phyloP scores from a whole-genome alignment of 2,797 vertebrate genomes.

The Pelochelys cantorii region DNA sequence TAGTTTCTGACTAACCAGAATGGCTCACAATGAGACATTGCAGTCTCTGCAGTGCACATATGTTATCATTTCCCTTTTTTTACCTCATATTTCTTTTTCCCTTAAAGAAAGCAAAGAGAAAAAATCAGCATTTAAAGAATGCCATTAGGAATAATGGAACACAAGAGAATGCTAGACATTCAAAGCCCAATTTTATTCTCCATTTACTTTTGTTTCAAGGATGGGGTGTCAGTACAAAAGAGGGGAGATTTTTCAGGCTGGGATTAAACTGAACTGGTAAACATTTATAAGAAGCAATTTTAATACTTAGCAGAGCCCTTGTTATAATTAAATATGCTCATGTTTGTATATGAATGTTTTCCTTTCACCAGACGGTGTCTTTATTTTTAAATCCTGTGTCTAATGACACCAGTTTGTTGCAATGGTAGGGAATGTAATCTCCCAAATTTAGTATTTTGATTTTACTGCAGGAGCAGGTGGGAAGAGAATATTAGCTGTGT shows the following conservation, averaged over 20 bases:
- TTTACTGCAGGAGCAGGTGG: background rate
- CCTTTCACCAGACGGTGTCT: background rate
- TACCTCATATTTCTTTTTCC: background rate
- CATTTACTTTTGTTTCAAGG: background rate
- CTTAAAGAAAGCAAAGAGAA: background rate
- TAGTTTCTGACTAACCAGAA: background rate
- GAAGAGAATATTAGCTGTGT: background rate
- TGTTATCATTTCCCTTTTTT: background rate
- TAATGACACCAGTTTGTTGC: background rate
- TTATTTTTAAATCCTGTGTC: background rate
- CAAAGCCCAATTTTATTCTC: background rate
- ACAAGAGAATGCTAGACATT: background rate
- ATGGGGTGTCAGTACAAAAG: background rate
- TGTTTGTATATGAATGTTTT: background rate
- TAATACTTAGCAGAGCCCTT: background rate
- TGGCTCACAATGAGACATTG: background rate
- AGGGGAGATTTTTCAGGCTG: background rate
- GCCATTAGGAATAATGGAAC: background rate
- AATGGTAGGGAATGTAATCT: background rate
- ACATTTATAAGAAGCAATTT: background rate
- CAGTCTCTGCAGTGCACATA: background rate
- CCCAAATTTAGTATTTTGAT: background rate
- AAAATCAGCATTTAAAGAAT: background rate
- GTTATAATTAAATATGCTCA: conserved; percentile 14
- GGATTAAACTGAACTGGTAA: background rate